Conservation (phyloP, 2,888 invertebrate genomes). For the Agonopterix arenella region DNA sequence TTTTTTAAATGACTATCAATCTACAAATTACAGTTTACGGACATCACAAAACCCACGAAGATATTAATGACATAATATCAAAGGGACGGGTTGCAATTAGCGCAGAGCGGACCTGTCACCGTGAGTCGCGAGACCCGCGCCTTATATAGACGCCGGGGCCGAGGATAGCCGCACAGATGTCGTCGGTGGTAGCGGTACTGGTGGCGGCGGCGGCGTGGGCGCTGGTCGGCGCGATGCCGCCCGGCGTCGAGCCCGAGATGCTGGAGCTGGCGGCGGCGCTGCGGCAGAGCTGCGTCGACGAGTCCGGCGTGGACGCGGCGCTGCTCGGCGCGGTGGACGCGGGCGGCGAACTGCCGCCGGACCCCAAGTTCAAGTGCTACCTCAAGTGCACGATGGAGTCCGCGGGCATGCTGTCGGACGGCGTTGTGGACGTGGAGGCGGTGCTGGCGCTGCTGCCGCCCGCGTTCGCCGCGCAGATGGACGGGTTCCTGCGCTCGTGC, state of each 20-base stretch:
- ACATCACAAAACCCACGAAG: no score
- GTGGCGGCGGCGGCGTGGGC: slow-evolving; percentile 10
- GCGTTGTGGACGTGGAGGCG: slow-evolving; percentile 53
- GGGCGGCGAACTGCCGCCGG: slow-evolving; percentile 46
- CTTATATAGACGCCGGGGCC: slow-evolving; percentile 12
- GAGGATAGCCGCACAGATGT: slow-evolving; percentile 3
- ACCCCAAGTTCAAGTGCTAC: slow-evolving; percentile 56
- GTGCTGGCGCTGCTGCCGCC: slow-evolving; percentile 54
- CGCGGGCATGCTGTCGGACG: slow-evolving; percentile 58
- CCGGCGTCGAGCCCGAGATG: slow-evolving; percentile 52
- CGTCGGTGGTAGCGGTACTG: slow-evolving; percentile 10
- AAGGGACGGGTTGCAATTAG: no score
- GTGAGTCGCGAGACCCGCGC: background rate
- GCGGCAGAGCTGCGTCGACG: slow-evolving; percentile 50
- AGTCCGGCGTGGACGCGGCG: slow-evolving; percentile 45
- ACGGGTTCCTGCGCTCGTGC: slow-evolving; percentile 35
- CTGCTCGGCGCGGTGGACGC: slow-evolving; percentile 46
- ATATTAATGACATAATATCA: no score
- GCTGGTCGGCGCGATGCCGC: slow-evolving; percentile 2
- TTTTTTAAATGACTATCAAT: slow-evolving; percentile 29
- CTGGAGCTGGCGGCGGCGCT: slow-evolving; percentile 56
- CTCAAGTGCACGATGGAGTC: slow-evolving; percentile 66
- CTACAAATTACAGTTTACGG: slow-evolving; percentile 21
- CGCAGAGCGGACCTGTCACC: no score
- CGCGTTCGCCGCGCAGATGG: slow-evolving; percentile 35